Conservation (phyloP, 2,888 invertebrate species). For the Teinopalpus imperialis region DNA sequence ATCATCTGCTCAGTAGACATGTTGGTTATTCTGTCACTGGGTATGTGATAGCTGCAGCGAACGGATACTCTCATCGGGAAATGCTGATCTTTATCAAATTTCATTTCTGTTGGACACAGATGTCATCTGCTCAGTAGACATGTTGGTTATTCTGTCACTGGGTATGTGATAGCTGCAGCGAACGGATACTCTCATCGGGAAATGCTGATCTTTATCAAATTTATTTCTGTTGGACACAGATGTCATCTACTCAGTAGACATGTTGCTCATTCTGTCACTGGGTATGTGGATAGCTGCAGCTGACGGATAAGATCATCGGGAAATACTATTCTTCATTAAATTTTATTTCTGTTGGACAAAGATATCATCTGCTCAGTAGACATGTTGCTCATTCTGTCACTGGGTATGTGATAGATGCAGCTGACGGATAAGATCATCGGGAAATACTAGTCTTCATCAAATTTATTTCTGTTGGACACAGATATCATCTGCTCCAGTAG, state of each 20-base stretch:
- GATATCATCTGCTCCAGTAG: slow-evolving; percentile 1
- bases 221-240: not conserved
- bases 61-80: too few species aligned
- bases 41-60: slow-evolving; percentile 26
- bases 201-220: not conserved
- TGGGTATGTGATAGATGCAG: not conserved
- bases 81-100: too few species aligned
- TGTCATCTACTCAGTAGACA: slow-evolving; percentile 30
- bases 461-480: slow-evolving; percentile 19
- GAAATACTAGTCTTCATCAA: not conserved
- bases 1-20: slow-evolving; percentile 28
- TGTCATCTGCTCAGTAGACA: too few species aligned
- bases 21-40: slow-evolving; percentile 36
- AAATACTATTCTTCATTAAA: too few species aligned
- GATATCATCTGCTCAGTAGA: not conserved
- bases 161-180: too few species aligned
- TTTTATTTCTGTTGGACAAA: too few species aligned
- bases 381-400: slow-evolving; percentile 32
- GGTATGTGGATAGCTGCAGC: slow-evolving; percentile 15
- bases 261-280: slow-evolving; percentile 34
- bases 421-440: not conserved
- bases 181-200: not conserved
- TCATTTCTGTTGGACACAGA: too few species aligned
- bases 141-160: too few species aligned
- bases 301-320: too few species aligned